Evolutionary conservation across 2,797 vertebrate genomes (phyloP).

Genomic region (Gastrophryne carolinensis): DNA sequence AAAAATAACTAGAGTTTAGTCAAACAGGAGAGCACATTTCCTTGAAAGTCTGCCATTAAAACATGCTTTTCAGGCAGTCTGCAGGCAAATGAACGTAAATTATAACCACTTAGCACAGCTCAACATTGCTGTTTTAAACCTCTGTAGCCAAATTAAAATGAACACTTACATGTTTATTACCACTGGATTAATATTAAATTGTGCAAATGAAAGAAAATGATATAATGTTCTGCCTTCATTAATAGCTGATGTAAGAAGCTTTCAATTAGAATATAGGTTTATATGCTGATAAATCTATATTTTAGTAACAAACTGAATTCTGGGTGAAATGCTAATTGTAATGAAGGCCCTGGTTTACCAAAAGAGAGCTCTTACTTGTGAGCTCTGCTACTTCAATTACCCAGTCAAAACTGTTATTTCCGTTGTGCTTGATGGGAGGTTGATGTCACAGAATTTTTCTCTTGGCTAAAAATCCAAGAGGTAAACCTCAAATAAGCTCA

Average conservation of each 20-base stretch:
- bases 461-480: too few species aligned
- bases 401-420: too few species aligned
- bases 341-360: too few species aligned
- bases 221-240: neutral
- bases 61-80: neutral
- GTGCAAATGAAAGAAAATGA: neutral
- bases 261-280: neutral
- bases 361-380: too few species aligned
- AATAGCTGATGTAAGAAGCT: neutral
- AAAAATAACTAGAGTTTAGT: neutral
- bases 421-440: too few species aligned
- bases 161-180: conserved; percentile 24
- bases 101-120: conserved; percentile 8
- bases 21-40: neutral
- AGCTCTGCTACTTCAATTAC: too few species aligned
- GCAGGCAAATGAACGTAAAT: neutral
- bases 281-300: neutral
- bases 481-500: too few species aligned
- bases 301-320: too few species aligned
- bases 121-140: conserved; percentile 5
- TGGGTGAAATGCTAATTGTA: too few species aligned
- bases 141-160: neutral
- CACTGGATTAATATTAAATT: conserved; percentile 12
- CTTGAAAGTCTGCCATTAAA: neutral
- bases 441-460: too few species aligned